A percentile compares a stretch with the other conserved stretches of the same genome.
phyloP scores from a whole-genome alignment of 2,797 vertebrate genomes.

The Peromyscus melanophrys region DNA sequence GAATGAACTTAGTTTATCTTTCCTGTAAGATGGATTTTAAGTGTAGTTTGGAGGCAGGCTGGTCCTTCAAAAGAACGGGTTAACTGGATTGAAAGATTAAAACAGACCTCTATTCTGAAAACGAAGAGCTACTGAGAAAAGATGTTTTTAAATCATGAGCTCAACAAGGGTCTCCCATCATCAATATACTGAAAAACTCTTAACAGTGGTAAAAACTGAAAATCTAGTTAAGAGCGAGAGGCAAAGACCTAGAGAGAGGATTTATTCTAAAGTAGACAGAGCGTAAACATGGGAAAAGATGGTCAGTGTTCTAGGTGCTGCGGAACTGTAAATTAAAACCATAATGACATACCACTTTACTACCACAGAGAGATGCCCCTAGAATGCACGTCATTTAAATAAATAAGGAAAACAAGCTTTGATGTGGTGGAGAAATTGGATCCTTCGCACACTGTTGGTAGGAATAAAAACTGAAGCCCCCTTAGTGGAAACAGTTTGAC shows the following conservation, averaged over 20 bases:
- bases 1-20: not conserved
- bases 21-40: not conserved
- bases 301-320: not conserved
- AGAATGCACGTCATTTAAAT: not conserved
- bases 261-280: not conserved
- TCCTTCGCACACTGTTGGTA: not conserved
- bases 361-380: not conserved
- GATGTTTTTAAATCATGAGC: not conserved
- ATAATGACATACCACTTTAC: not conserved
- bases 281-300: not conserved
- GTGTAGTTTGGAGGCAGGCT: not conserved
- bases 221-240: not conserved
- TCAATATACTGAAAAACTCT: not conserved
- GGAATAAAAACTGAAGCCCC: not conserved
- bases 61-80: not conserved
- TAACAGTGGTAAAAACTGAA: not conserved
- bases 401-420: not conserved
- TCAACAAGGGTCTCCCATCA: not conserved
- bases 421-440: not conserved
- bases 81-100: not conserved
- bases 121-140: not conserved
- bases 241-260: not conserved
- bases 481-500: not conserved
- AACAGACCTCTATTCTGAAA: slow-evolving; percentile 24
- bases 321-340: slow-evolving; percentile 13